Base-by-base conservation (phyloP, 1,140 invertebrate genomes). In the Drosophila navojoa region DNA sequence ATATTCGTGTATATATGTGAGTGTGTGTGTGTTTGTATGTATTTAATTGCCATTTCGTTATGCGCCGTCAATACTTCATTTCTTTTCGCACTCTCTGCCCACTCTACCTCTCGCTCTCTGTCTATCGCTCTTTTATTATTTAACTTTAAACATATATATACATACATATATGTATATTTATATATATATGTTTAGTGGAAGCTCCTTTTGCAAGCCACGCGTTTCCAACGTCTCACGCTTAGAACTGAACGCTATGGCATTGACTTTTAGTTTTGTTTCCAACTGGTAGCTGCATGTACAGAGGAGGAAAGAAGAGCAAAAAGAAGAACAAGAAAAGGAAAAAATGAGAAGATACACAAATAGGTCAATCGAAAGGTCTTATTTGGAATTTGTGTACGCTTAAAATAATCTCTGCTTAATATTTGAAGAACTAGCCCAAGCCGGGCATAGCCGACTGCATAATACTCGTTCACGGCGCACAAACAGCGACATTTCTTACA, bases 221-320 rank as follows among this genome's bases (percentile, higher is more conserved):
- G 68, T 57, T 73, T 62, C 81, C 76, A 57, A 81, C 77, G 70
- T 85, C 73, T 67, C 54, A 61, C 76, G 81, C 67, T 66, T 54
- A 62, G 67, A 52, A 53, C 42, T 42, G 32, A 27, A 69, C 76
- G 66, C 58, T 44, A 6, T 58, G 54, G 40, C 69, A 69, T 73
- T 66, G 55, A 67, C 44, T 70, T 69, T 90, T 90, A 95, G 92
- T 95, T 95, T 80, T 95, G 94, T 91, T 94, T 95, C 95, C 95
- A 95, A 92, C 93, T 95, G 93, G 95, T 95, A 74, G 95, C 95
- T 94, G 92, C 62, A 93, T 92, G 16, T 91, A 82, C 84, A 77
- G 3, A 5, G 1, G 1, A 22, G 32, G 35, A 44, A 47, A 6
- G 50, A 53, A 50, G 42, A 27, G 10, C 13, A 45, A 0, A 6